Conservation (phyloP, 2,113 vertebrate genomes). For the Bubo blakistoni region DNA sequence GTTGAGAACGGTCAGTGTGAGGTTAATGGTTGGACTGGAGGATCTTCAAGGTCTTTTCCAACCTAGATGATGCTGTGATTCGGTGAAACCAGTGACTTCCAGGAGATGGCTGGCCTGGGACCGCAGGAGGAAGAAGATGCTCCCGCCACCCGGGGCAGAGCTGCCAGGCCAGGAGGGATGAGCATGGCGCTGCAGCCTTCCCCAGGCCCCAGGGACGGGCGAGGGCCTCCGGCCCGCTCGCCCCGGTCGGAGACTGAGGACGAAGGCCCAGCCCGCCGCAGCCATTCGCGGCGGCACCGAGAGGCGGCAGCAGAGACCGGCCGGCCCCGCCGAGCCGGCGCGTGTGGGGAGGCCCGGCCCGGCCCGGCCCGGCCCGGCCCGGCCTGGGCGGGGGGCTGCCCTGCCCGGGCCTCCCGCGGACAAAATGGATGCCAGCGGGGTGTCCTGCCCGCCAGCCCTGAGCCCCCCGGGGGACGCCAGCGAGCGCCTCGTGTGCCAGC, state of each 20-base stretch:
- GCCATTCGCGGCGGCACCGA: background rate
- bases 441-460: too few relatives aligned
- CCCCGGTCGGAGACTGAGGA: too few relatives aligned
- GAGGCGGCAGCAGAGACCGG: constrained; percentile 23
- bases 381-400: background rate
- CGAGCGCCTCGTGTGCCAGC: too few relatives aligned
- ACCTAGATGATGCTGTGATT: too few relatives aligned
- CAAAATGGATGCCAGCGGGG: background rate
- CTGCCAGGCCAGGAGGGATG: background rate
- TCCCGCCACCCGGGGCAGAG: background rate
- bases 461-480: background rate
- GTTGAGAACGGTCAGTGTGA: too few relatives aligned
- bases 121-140: fast-evolving
- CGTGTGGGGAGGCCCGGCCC: background rate
- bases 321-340: background rate
- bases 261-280: background rate
- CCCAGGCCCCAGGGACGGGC: background rate
- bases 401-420: too few relatives aligned
- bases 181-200: background rate
- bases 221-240: too few relatives aligned
- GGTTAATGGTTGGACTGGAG: too few relatives aligned
- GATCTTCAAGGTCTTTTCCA: too few relatives aligned
- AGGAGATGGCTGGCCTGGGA: background rate
- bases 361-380: too few relatives aligned
- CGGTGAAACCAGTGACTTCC: background rate